Base-by-base conservation (phyloP, 2,888 invertebrate species). In the Nineta flava region DNA sequence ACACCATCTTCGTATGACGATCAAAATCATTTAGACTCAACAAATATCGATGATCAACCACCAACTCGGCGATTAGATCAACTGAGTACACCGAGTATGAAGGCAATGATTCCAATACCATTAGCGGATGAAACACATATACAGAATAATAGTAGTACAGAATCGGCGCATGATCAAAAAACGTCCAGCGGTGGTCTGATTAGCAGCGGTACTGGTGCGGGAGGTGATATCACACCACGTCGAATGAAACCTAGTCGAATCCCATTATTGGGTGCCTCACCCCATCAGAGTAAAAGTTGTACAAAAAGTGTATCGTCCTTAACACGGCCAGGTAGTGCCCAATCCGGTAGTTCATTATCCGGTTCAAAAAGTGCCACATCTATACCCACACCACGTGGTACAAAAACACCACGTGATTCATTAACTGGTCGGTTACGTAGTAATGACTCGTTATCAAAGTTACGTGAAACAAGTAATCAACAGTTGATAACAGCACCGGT, bases 181-280 rank as follows among this genome's bases (percentile, higher is more conserved):
- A 65, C 73, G 64, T 60, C 66, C 59, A 38, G 9, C n/a, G 38
- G 7, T 38, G 26, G n/a, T n/a, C n/a, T n/a, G n/a, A n/a, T n/a
- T n/a, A n/a, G n/a, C n/a, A n/a, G n/a, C n/a, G 32, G 32, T 54
- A 63, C 62, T 52, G 56, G 48, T 38, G 56, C 56, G 40, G 52
- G 57, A 57, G 52, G 57, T 56, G 52, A 58, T 55, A 53, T 59
- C 56, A 57, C 67, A 50, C 66, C 67, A 16, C 65, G 65, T 1
- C 66, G 72, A 45, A 64, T 71, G 53, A 69, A 75, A 55, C 81
- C 84, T 49, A 81, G 81, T 66, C 81, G 82, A 65, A 86, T 84
- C 57, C 85, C 84, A 50, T 69, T 83, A 62, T 76, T 75, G 44
- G 75, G 71, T 55, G 76, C 81, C 53, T 76, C 81, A 15, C 77